These are phyloP conservation scores for Glaucidium brasilianum DNA, from an alignment of 2,113 vertebrate species.

Conservation along the genomic window DNA sequence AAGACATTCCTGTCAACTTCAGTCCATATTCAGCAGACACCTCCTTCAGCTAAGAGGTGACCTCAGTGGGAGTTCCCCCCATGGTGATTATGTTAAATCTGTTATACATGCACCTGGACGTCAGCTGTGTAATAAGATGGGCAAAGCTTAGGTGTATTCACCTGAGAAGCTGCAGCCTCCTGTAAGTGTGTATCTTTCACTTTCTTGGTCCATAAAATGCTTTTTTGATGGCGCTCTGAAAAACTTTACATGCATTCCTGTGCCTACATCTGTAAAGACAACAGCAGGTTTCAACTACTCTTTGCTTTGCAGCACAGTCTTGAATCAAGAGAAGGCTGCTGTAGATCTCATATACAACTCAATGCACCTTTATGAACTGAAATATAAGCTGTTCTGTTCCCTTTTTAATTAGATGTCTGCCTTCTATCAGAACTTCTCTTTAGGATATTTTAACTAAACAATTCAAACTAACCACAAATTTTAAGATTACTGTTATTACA, in stretches of 20 bases:
- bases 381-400: neutral
- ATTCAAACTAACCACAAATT: neutral
- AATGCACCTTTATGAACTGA: slow-evolving; percentile 7
- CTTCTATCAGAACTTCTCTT: neutral
- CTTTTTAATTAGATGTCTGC: neutral
- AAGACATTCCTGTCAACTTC: neutral
- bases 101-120: neutral
- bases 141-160: neutral
- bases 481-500: neutral
- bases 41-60: neutral
- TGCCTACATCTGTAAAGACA: neutral
- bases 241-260: neutral
- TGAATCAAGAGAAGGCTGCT: neutral
- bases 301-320: neutral
- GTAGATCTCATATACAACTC: slow-evolving; percentile 18
- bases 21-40: neutral
- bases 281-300: neutral
- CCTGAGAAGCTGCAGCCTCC: neutral
- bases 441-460: neutral
- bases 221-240: neutral
- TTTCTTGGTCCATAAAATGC: neutral
- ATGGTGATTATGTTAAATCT: slow-evolving; percentile 60
- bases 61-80: slow-evolving; percentile 2
- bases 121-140: neutral
- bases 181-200: neutral